These are phyloP conservation scores for Drosophila parthenogenetica DNA, from an alignment of 2,888 invertebrate genomes.

Conservation along the genomic window DNA sequence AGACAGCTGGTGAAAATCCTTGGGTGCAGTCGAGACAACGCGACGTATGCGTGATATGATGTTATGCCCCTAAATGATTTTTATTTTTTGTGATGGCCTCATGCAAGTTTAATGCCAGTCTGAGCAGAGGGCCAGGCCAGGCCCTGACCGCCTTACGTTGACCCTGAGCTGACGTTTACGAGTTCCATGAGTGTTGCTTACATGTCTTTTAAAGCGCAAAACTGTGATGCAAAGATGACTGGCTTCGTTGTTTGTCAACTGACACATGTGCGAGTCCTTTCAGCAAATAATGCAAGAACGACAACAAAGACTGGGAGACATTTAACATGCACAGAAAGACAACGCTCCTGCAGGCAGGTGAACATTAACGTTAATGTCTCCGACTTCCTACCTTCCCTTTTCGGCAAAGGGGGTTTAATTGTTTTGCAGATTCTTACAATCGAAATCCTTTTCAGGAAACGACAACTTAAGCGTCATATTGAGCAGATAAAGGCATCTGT, in stretches of 20 bases:
- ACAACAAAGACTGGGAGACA: constrained; percentile 32
- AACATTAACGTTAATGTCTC: constrained; percentile 15
- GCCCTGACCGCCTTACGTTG: constrained; percentile 37
- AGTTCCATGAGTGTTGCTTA: constrained; percentile 12
- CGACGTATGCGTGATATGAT: constrained; percentile 50
- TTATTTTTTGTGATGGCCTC: constrained; percentile 23
- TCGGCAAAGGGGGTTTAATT: constrained; percentile 34
- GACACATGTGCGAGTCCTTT: constrained; percentile 21
- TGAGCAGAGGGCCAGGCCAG: constrained; percentile 26
- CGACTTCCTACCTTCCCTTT: neutral
- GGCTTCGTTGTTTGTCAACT: constrained; percentile 38
- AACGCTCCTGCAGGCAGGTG: constrained; percentile 32
- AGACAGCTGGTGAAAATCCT: constrained; percentile 11
- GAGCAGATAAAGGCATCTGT: constrained; percentile 54
- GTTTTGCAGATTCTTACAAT: constrained; percentile 43
- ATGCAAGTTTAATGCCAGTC: constrained; percentile 60
- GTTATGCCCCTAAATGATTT: constrained; percentile 31
- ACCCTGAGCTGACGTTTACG: constrained; percentile 44
- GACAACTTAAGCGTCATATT: constrained; percentile 58
- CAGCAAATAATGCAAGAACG: constrained; percentile 13
- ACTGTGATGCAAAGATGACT: constrained; percentile 35
- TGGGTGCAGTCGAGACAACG: constrained; percentile 45
- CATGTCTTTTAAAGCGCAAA: neutral
- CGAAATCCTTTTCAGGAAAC: constrained; percentile 36
- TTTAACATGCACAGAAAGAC: constrained; percentile 40